Evolutionary conservation across 2,797 vertebrate species (phyloP).

Genomic region (Pseudochromis fuscus): DNA sequence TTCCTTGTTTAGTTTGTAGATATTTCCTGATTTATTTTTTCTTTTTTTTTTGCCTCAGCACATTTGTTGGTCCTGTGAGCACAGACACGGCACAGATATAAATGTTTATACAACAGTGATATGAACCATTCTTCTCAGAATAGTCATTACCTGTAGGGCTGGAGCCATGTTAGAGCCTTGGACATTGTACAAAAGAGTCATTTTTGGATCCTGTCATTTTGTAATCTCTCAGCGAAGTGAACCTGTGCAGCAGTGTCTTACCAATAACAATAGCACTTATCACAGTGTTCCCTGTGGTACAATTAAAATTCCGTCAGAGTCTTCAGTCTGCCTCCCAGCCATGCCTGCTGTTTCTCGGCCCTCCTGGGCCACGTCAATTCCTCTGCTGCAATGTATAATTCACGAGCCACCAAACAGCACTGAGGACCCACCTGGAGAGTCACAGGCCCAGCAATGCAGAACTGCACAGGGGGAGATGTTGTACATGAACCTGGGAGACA

Average conservation of each 20-base stretch:
- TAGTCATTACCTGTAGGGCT: conserved; percentile 33
- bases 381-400: conserved; percentile 86
- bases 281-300: conserved; percentile 81
- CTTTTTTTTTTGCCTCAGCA: conserved; percentile 7
- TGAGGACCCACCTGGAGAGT: conserved; percentile 84
- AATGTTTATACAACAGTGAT: conserved; percentile 40
- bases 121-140: conserved; percentile 35
- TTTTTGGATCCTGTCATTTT: conserved; percentile 64
- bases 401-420: conserved; percentile 81
- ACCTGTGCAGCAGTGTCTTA: conserved; percentile 75
- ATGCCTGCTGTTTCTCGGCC: conserved; percentile 85
- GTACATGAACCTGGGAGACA: conserved; percentile 65
- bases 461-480: conserved; percentile 45
- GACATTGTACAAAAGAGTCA: conserved; percentile 40
- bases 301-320: conserved; percentile 87
- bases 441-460: conserved; percentile 74
- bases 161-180: conserved; percentile 30
- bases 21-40: neutral
- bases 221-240: conserved; percentile 69
- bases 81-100: conserved; percentile 21
- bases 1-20: conserved; percentile 33
- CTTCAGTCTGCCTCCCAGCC: conserved; percentile 85
- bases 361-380: conserved; percentile 83
- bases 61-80: conserved; percentile 20
- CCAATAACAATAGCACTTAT: conserved; percentile 86